These are phyloP conservation scores for Galerucella calmariensis DNA, from an alignment of 2,888 invertebrate genomes.

Conservation along the genomic window DNA sequence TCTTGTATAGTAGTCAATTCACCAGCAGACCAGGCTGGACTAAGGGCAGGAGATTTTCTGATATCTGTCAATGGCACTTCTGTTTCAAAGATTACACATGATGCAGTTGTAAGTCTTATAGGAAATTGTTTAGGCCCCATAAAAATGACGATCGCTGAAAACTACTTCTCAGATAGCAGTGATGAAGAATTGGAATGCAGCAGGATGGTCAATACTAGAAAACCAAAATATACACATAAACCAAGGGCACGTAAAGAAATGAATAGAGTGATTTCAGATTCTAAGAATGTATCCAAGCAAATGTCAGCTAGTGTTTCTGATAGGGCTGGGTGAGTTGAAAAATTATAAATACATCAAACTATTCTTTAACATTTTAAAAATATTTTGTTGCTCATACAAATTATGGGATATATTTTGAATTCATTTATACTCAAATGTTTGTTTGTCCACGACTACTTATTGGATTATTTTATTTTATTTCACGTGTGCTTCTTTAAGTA, in stretches of 20 bases:
- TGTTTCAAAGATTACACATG: constrained; percentile 92
- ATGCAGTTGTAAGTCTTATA: constrained; percentile 91
- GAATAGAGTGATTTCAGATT: constrained; percentile 41
- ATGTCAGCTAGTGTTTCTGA: constrained; percentile 10
- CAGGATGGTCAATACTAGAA: constrained; percentile 67
- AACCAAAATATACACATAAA: constrained; percentile 73
- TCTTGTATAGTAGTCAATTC: constrained; percentile 92
- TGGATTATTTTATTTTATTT: no score
- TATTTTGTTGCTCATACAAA: no score
- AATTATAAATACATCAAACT: background rate
- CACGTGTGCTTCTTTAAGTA: no score
- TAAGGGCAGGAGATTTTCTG: constrained; percentile 92
- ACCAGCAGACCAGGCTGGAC: constrained; percentile 90
- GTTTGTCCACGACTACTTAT: no score
- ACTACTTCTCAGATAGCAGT: constrained; percentile 86
- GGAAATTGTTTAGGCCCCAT: constrained; percentile 87
- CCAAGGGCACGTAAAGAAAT: constrained; percentile 53
- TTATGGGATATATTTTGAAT: no score
- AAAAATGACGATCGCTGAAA: constrained; percentile 86
- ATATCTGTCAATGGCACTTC: constrained; percentile 91
- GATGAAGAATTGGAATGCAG: constrained; percentile 77
- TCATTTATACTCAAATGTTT: no score
- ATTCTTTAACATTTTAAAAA: no score
- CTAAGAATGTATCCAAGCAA: constrained; percentile 38
- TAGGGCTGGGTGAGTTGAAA: constrained; percentile 7